A percentile compares a stretch with the other conserved stretches of the same genome.
These are phyloP conservation scores for Ariopsis seemanni DNA, from an alignment of 2,113 vertebrate genomes.

Conservation along the genomic window DNA sequence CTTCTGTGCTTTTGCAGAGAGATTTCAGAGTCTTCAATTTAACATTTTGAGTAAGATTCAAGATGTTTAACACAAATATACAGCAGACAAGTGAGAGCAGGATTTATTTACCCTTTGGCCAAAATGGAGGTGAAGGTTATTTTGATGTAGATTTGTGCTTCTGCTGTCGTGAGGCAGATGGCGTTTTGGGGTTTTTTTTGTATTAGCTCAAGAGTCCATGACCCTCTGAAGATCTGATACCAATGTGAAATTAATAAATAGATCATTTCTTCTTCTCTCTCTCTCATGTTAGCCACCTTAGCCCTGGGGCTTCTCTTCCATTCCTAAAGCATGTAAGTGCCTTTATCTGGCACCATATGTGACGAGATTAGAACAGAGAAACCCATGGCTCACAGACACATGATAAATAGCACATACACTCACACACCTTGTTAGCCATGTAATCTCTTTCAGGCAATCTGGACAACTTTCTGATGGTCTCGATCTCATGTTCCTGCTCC, in stretches of 20 bases:
- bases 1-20: neutral
- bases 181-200: neutral
- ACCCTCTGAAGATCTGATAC: neutral
- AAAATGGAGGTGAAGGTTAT: neutral
- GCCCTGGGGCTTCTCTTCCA: neutral
- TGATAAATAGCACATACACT: conserved; percentile 4
- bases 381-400: neutral
- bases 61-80: neutral
- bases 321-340: neutral
- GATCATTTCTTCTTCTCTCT: neutral
- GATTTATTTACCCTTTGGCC: neutral
- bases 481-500: neutral
- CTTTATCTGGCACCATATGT: neutral
- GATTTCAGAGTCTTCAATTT: neutral
- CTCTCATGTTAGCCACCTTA: neutral
- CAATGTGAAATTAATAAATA: neutral
- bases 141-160: neutral
- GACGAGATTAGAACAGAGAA: no score
- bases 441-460: conserved; percentile 16
- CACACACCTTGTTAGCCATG: conserved; percentile 23
- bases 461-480: neutral
- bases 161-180: neutral
- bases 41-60: neutral
- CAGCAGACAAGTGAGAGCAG: neutral
- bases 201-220: neutral